Base-by-base conservation (phyloP, 2,797 vertebrate genomes). In the Meriones psammophilus region DNA sequence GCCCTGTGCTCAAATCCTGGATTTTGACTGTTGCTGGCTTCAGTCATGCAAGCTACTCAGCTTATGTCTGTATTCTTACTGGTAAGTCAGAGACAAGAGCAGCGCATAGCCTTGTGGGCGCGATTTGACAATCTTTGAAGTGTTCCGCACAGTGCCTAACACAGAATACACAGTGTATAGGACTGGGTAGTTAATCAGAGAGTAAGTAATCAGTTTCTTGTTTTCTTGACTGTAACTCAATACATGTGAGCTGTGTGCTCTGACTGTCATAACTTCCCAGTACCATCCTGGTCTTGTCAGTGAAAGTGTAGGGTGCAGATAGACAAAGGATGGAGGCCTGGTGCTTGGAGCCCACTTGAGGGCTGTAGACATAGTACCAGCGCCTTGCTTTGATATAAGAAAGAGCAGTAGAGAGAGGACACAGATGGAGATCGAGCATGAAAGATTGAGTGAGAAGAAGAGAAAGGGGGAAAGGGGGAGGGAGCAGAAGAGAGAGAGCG, bases 191-290 rank as follows among this genome's bases (percentile, higher is more conserved):
- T 14, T n/a, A 56, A 78, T 15, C 20, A 68, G 64, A 17, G 15
- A 73, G 8, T n/a, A 39, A 46, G 26, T 33, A 73, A 54, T 66
- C 56, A 22, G 62, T 88, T 73, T 71, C 77, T 71, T 81, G 17
- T 73, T 71, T 83, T 54, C 69, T 73, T 66, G 91, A 91, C 69
- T 83, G 26, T 88, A 58, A 77, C 60, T 56, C 91, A 93, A 5
- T 46, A 10, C 83, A 39, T 54, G 77, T 22, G 85, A 79, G 56
- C 46, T 36, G 33, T 58, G 33, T 46, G 46, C 46, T 77, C 4
- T 66, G 68, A 76, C 60, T 80, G 74, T 80, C 80, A 86, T 46
- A 86, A 86, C 58, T 60, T 78, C 62, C 33, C 26, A 24, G n/a
- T 5, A 18, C 71, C 77, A 66, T 78, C 54, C 74, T 73, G 83